These are phyloP conservation scores for Xiphias gladius DNA, from an alignment of 2,113 vertebrate genomes.

Conservation along the genomic window DNA sequence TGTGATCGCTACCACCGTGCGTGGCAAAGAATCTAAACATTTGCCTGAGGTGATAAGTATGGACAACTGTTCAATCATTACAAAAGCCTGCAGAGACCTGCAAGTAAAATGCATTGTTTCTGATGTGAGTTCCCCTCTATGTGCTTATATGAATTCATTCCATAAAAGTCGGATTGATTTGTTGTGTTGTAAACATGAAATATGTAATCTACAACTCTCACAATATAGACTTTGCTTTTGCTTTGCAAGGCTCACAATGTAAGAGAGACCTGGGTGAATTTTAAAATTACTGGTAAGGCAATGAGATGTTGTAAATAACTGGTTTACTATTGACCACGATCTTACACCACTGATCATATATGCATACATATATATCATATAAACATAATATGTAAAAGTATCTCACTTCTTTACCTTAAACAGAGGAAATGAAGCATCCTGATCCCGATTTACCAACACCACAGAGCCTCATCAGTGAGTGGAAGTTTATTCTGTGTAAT, in stretches of 20 bases:
- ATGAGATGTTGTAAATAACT: not conserved
- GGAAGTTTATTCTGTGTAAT: not conserved
- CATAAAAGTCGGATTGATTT: not conserved
- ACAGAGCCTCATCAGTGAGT: not conserved
- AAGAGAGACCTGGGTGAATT: not conserved
- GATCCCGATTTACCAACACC: not conserved
- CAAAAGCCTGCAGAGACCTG: conserved; percentile 4
- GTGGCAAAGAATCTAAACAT: accelerated
- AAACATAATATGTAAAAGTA: not conserved
- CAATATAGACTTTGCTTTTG: not conserved
- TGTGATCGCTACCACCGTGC: accelerated
- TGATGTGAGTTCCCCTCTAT: conserved; percentile 3
- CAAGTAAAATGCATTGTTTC: accelerated
- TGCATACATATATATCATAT: accelerated
- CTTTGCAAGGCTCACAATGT: not conserved
- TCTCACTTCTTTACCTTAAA: not conserved
- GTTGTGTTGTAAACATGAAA: not conserved
- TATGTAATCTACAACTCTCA: not conserved
- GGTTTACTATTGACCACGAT: not conserved
- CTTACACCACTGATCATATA: not conserved
- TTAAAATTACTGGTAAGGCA: not conserved
- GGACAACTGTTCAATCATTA: not conserved
- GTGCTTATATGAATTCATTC: not conserved
- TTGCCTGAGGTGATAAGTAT: accelerated
- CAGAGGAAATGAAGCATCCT: not conserved